Conservation (phyloP, 2,888 invertebrate species). For the Habrosyne pyritoides region DNA sequence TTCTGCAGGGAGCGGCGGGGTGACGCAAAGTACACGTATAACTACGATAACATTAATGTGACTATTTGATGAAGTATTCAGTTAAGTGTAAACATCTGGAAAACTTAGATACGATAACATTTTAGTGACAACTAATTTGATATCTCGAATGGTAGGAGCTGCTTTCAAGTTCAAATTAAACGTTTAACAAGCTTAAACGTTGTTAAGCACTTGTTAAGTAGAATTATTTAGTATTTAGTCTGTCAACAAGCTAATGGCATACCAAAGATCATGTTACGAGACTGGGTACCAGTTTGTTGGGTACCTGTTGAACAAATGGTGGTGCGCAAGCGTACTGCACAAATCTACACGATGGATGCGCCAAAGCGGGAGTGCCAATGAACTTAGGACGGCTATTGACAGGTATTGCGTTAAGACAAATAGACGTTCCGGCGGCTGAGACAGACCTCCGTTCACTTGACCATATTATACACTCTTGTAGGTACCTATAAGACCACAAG, state of each 20-base stretch:
- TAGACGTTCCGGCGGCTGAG: slow-evolving; percentile 75
- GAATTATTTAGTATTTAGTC: slow-evolving; percentile 72
- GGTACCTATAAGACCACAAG: slow-evolving; percentile 61
- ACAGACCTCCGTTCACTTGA: slow-evolving; percentile 78
- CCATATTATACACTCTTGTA: slow-evolving; percentile 50
- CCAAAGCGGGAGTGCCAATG: slow-evolving; percentile 81
- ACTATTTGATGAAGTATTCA: no score
- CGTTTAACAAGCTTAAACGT: slow-evolving; percentile 48
- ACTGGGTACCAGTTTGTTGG: slow-evolving; percentile 70
- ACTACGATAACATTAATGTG: no score
- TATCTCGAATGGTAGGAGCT: slow-evolving; percentile 40
- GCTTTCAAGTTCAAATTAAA: slow-evolving; percentile 41
- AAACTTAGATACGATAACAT: neutral
- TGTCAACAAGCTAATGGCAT: slow-evolving; percentile 78
- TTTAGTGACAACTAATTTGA: slow-evolving; percentile 24
- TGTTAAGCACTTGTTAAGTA: slow-evolving; percentile 61
- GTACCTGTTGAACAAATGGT: slow-evolving; percentile 61
- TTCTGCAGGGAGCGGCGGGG: neutral
- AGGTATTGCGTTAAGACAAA: slow-evolving; percentile 83
- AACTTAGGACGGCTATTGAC: slow-evolving; percentile 81
- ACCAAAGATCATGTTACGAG: slow-evolving; percentile 72
- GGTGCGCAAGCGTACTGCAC: slow-evolving; percentile 67
- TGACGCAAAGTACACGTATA: neutral
- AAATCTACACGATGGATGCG: slow-evolving; percentile 78
- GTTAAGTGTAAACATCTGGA: no score